Conservation (phyloP, 1,140 invertebrate species). For the Leptoteleia sp. region DNA sequence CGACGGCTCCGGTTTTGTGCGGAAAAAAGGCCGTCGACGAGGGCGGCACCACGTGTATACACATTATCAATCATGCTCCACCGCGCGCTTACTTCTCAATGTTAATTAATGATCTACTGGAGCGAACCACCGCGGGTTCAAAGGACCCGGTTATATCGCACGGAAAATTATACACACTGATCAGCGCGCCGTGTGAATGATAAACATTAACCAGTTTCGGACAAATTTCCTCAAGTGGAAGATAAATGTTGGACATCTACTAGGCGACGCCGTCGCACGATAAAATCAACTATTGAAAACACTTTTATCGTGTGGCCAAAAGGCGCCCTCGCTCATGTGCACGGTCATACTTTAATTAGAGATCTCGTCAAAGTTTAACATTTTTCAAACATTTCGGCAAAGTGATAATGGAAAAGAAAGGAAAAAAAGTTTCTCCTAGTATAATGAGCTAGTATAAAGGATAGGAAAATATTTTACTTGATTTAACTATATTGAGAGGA, state of each 20-base stretch:
- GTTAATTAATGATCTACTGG: constrained; percentile 77
- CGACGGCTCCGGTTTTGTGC: constrained; percentile 27
- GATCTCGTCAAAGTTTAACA: too few relatives aligned
- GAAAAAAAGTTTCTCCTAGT: too few relatives aligned
- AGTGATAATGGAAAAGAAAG: too few relatives aligned
- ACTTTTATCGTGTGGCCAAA: constrained; percentile 23
- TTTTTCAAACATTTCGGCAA: too few relatives aligned
- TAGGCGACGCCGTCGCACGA: constrained; percentile 19
- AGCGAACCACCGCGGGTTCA: constrained; percentile 61
- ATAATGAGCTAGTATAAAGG: too few relatives aligned
- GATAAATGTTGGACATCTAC: constrained; percentile 43
- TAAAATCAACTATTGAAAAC: constrained; percentile 56
- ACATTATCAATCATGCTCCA: constrained; percentile 72
- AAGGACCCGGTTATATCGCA: constrained; percentile 72
- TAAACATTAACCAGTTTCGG: constrained; percentile 66
- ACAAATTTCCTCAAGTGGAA: constrained; percentile 58
- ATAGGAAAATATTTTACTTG: too few relatives aligned
- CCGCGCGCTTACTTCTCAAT: constrained; percentile 72
- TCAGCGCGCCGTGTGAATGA: constrained; percentile 66
- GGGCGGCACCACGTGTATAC: constrained; percentile 68
- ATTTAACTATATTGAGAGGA: too few relatives aligned
- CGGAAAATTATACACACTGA: constrained; percentile 66
- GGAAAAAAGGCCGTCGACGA: constrained; percentile 28
- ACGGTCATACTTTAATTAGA: too few relatives aligned
- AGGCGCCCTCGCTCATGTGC: too few relatives aligned